phyloP scores from a whole-genome alignment of 1,140 invertebrate genomes.

The Drosophila ironensis region DNA sequence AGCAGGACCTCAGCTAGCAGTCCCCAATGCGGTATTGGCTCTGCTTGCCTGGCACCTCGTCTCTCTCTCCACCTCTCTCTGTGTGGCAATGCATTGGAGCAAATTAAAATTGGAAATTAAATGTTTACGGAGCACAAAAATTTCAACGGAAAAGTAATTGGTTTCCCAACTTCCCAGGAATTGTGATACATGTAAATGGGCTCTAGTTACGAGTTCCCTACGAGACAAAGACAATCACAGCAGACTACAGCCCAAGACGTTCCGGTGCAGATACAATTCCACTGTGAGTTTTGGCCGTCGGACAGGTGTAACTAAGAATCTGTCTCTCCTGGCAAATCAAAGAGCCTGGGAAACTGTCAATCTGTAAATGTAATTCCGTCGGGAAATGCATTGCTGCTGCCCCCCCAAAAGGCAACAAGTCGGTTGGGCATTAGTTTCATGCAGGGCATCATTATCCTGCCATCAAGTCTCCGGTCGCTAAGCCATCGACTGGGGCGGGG shows the following conservation, averaged over 20 bases:
- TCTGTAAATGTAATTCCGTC: background rate
- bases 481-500: background rate
- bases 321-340: background rate
- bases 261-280: background rate
- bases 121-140: constrained; percentile 76
- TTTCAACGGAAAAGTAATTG: constrained; percentile 76
- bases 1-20: constrained; percentile 40
- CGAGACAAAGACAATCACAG: background rate
- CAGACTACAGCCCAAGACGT: no score
- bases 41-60: constrained; percentile 3
- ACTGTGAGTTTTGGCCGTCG: background rate
- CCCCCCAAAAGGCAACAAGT: constrained; percentile 23
- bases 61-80: constrained; percentile 6
- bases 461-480: constrained; percentile 21
- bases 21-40: constrained; percentile 34
- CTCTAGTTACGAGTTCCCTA: background rate
- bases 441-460: constrained; percentile 54
- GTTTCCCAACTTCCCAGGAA: constrained; percentile 58
- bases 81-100: constrained; percentile 70
- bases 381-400: background rate
- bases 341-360: constrained; percentile 18
- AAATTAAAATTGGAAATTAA: constrained; percentile 80
- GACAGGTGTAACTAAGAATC: constrained; percentile 2
- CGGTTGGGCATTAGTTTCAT: constrained; percentile 11
- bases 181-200: constrained; percentile 4